Percentiles rank a stretch among this genome's conserved stretches.
These are phyloP conservation scores for Ormyrus nitidulus DNA, from an alignment of 2,888 invertebrate species.

Conservation along the genomic window DNA sequence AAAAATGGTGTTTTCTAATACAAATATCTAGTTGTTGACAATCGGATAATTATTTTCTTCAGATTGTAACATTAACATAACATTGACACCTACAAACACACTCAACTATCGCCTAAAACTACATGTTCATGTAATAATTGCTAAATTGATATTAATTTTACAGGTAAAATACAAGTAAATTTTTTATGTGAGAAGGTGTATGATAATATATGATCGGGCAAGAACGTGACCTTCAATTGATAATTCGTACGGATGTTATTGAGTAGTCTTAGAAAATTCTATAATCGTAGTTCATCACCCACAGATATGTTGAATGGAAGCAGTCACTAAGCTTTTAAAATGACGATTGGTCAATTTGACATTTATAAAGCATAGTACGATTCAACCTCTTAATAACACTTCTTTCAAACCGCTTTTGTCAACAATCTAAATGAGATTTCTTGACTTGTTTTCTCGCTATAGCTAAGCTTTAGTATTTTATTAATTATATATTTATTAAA, in stretches of 20 bases:
- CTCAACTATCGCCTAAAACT: no score
- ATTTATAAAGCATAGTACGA: conserved; percentile 44
- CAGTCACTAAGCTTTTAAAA: conserved; percentile 45
- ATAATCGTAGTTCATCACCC: conserved; percentile 24
- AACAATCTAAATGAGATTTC: conserved; percentile 7
- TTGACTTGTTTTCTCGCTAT: not conserved
- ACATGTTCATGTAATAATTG: conserved; percentile 2
- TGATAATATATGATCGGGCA: conserved; percentile 21
- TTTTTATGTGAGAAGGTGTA: not conserved
- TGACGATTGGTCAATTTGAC: conserved; percentile 50
- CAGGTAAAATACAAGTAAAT: not conserved
- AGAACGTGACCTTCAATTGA: conserved; percentile 22
- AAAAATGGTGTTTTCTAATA: no score
- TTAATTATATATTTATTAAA: no score
- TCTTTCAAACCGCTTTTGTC: conserved; percentile 24
- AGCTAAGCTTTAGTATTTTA: no score
- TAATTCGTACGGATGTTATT: conserved; percentile 25
- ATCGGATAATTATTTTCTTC: no score
- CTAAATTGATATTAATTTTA: conserved; percentile 12
- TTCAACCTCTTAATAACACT: conserved; percentile 45
- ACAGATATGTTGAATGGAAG: conserved; percentile 44
- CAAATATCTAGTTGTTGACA: no score
- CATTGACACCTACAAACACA: not conserved
- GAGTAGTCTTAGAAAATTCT: conserved; percentile 35
- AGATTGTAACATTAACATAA: not conserved